Percentiles rank a stretch among this genome's conserved stretches.
Conservation (phyloP, 2,113 vertebrate species). For the Oncorhynchus tshawytscha region DNA sequence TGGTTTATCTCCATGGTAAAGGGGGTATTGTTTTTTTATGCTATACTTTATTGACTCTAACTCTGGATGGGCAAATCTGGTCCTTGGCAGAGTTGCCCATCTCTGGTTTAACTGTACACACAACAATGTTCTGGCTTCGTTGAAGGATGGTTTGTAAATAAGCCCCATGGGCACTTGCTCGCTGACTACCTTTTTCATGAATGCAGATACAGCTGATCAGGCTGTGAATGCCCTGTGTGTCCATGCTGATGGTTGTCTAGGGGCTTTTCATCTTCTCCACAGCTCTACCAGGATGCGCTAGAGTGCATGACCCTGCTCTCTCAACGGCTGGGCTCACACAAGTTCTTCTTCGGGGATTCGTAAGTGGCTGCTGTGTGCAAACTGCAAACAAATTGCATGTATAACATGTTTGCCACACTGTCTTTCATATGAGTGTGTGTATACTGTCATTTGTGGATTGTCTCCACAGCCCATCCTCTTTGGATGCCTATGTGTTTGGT, state of each 20-base stretch:
- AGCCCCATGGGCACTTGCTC: too few species aligned
- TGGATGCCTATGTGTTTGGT: constrained; percentile 91
- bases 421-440: too few species aligned
- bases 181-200: not conserved
- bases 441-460: not conserved
- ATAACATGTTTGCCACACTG: not conserved
- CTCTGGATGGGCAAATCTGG: not conserved
- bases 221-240: not conserved
- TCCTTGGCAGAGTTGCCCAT: too few species aligned
- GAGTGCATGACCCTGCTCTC: constrained; percentile 92
- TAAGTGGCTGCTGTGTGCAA: constrained; percentile 66
- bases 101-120: too few species aligned
- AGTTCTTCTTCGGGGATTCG: constrained; percentile 96
- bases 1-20: not conserved
- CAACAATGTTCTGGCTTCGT: too few species aligned
- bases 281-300: constrained; percentile 86
- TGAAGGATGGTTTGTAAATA: too few species aligned
- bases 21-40: too few species aligned
- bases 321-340: constrained; percentile 84
- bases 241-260: not conserved
- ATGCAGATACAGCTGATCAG: not conserved
- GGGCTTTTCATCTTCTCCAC: constrained; percentile 11
- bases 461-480: constrained; percentile 82
- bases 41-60: not conserved
- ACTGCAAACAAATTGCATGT: not conserved